Evolutionary conservation across 2,888 invertebrate genomes (phyloP).

Genomic region (Diachrysia chrysitis): DNA sequence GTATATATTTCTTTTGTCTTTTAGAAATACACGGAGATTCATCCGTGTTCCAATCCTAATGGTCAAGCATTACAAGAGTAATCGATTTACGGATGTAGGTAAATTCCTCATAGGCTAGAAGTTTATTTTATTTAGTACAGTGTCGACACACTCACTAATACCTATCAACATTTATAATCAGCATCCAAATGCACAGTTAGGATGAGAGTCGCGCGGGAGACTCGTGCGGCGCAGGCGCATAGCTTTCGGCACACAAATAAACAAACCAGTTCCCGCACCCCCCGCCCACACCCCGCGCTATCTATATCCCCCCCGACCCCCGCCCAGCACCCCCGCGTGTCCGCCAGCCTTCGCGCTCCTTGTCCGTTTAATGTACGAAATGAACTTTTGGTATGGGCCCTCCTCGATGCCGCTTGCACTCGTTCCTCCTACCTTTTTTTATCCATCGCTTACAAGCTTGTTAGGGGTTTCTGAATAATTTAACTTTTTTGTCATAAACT

Average conservation of each 20-base stretch:
- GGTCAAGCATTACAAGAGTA: too few species aligned
- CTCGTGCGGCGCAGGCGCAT: constrained; percentile 49
- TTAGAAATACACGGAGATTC: too few species aligned
- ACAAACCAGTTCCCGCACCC: constrained; percentile 78
- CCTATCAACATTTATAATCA: constrained; percentile 4
- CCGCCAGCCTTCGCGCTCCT: constrained; percentile 62
- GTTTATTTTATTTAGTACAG: too few species aligned
- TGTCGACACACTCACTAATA: not conserved
- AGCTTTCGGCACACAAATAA: constrained; percentile 81
- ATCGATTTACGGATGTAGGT: too few species aligned
- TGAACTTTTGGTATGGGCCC: constrained; percentile 64
- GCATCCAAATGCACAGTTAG: constrained; percentile 37
- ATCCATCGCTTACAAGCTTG: not conserved
- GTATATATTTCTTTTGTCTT: too few species aligned
- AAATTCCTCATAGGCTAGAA: too few species aligned
- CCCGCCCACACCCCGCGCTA: constrained; percentile 47
- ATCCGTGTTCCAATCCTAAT: too few species aligned
- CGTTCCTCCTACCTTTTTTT: constrained; percentile 11
- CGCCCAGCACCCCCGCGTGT: constrained; percentile 22
- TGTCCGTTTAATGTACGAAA: constrained; percentile 70
- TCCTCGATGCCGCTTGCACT: constrained; percentile 25
- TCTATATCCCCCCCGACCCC: constrained; percentile 27
- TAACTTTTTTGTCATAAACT: not conserved
- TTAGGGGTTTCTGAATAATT: not conserved
- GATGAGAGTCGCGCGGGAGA: constrained; percentile 8